A percentile compares a stretch with the other conserved stretches of the same genome.
phyloP scores from a whole-genome alignment of 2,797 vertebrate species.

The Miichthys miiuy region DNA sequence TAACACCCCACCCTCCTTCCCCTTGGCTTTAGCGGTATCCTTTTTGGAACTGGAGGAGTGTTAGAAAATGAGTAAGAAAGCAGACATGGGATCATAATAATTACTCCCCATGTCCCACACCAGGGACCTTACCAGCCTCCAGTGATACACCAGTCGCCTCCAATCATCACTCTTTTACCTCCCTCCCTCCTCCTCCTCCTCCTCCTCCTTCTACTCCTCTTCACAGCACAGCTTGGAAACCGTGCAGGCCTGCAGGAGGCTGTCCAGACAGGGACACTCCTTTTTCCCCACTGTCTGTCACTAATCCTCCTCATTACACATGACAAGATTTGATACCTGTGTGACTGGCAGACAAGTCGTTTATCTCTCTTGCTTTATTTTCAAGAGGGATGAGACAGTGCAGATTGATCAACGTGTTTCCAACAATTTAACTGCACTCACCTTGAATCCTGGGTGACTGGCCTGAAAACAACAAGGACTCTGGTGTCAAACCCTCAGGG shows the following conservation, averaged over 20 bases:
- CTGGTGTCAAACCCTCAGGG: background rate
- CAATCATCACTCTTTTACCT: conserved; percentile 12
- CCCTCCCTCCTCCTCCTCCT: conserved; percentile 14
- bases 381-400: background rate
- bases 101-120: conserved; percentile 37
- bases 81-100: conserved; percentile 39
- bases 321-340: background rate
- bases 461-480: conserved; percentile 9
- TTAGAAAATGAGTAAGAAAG: conserved; percentile 41
- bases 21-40: conserved; percentile 34
- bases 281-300: conserved; percentile 4
- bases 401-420: background rate
- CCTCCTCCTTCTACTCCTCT: conserved; percentile 15
- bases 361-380: background rate
- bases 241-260: conserved; percentile 45
- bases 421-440: background rate
- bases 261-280: background rate
- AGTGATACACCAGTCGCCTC: conserved; percentile 29
- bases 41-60: conserved; percentile 62
- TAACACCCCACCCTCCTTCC: conserved; percentile 7
- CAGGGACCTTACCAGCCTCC: conserved; percentile 40
- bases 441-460: background rate
- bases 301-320: background rate
- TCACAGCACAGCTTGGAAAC: conserved; percentile 22
- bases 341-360: background rate